These are phyloP conservation scores for Myripristis jacobus DNA, from an alignment of 2,797 vertebrate genomes.

Conservation along the genomic window DNA sequence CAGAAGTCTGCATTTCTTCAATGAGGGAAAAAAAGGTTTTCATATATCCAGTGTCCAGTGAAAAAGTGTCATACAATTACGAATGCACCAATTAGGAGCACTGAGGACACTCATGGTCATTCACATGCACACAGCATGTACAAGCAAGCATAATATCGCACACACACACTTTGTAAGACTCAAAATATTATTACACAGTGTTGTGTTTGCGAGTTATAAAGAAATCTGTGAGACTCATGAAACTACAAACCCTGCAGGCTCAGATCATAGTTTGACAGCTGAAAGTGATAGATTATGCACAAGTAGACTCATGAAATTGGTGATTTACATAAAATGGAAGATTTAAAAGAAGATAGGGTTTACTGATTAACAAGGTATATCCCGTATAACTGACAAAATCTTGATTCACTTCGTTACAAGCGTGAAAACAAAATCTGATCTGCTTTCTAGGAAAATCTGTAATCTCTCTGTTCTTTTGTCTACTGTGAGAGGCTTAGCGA, in stretches of 20 bases:
- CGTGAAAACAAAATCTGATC: slow-evolving; percentile 22
- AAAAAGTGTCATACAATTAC: too few species aligned
- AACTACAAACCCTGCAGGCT: background rate
- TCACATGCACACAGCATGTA: too few species aligned
- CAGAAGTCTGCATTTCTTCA: too few species aligned
- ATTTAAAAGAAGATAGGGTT: background rate
- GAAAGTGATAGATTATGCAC: background rate
- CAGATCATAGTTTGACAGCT: background rate
- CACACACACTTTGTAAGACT: background rate
- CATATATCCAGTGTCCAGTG: too few species aligned
- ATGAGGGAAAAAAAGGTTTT: too few species aligned
- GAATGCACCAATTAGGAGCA: too few species aligned
- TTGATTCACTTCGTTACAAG: slow-evolving; percentile 3
- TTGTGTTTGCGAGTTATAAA: background rate
- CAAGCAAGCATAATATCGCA: background rate
- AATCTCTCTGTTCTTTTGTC: slow-evolving; percentile 16
- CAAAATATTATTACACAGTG: background rate
- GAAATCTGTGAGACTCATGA: background rate
- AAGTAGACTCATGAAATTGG: background rate
- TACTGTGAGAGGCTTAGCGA: slow-evolving; percentile 22
- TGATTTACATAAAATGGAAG: too few species aligned
- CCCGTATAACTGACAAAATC: background rate
- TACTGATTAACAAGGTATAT: slow-evolving; percentile 1
- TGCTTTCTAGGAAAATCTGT: background rate
- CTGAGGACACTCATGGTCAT: background rate